Evolutionary conservation across 2,113 vertebrate genomes (phyloP).

Genomic region (Pterocles burchelli): DNA sequence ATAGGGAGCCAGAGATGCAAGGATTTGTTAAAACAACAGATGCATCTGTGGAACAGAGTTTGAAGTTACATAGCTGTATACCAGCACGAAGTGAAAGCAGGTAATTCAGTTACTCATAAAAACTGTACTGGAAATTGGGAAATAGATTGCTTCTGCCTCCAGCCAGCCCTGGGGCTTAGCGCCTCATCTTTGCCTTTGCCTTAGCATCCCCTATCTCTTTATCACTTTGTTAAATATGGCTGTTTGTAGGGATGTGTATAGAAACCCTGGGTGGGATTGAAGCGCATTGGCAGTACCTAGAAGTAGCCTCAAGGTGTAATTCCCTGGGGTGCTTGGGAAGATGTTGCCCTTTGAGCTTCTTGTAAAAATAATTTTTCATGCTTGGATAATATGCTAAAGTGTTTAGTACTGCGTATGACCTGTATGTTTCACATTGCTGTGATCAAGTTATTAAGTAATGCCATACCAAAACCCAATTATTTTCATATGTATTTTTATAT

Average conservation of each 20-base stretch:
- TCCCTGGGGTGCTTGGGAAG: not conserved
- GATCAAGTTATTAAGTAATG: not conserved
- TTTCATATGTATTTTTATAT: not conserved
- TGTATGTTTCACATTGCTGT: not conserved
- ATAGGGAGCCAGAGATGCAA: not conserved
- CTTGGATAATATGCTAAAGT: accelerated
- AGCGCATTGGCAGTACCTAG: not conserved
- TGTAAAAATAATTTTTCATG: not conserved
- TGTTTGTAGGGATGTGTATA: not conserved
- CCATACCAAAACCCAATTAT: not conserved
- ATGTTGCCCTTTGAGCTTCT: not conserved
- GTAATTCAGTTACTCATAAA: not conserved
- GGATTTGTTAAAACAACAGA: not conserved
- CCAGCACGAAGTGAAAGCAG: not conserved
- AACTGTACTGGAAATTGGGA: not conserved
- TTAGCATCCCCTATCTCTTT: not conserved
- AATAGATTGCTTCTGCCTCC: not conserved
- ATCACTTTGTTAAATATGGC: not conserved
- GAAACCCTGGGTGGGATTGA: not conserved
- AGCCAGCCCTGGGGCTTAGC: not conserved
- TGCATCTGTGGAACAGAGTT: not conserved
- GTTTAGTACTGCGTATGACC: not conserved
- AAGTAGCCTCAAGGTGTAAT: not conserved
- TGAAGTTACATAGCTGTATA: accelerated
- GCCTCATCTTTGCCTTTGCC: not conserved